A percentile compares a stretch with the other conserved stretches of the same genome.
These are phyloP conservation scores for Eupithecia abbreviata DNA, from an alignment of 2,888 invertebrate genomes.

Conservation along the genomic window DNA sequence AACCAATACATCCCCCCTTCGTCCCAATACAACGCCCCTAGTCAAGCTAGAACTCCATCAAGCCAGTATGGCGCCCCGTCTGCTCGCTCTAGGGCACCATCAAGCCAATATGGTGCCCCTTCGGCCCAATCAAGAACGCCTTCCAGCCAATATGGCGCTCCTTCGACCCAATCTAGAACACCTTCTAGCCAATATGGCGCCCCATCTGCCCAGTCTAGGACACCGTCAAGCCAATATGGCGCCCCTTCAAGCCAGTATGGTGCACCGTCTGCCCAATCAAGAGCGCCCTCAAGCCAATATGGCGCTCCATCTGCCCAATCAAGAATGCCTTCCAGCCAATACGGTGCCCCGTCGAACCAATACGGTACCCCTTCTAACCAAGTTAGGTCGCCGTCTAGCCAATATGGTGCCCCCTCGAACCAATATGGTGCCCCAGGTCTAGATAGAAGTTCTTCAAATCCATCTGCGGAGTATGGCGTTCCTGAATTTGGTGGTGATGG, in stretches of 20 bases:
- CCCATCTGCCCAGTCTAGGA: slow-evolving; percentile 43
- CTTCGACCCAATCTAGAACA: not conserved
- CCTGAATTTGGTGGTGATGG: slow-evolving; percentile 2
- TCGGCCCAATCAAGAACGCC: slow-evolving; percentile 25
- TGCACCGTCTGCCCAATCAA: slow-evolving; percentile 15
- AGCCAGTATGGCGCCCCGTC: slow-evolving; percentile 45
- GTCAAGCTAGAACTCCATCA: slow-evolving; percentile 25
- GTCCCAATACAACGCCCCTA: slow-evolving; percentile 26
- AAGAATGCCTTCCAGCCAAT: slow-evolving; percentile 29
- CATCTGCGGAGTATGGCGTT: slow-evolving; percentile 47
- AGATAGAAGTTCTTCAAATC: slow-evolving; percentile 19
- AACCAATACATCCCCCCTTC: slow-evolving; percentile 68
- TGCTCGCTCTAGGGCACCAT: slow-evolving; percentile 21
- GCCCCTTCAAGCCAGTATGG: slow-evolving; percentile 58
- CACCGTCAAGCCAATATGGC: slow-evolving; percentile 58
- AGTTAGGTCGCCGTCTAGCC: slow-evolving; percentile 17
- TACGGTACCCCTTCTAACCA: slow-evolving; percentile 41
- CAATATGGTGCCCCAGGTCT: slow-evolving; percentile 28
- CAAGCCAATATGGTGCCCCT: slow-evolving; percentile 43
- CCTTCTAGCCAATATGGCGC: slow-evolving; percentile 40
- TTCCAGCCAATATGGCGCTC: slow-evolving; percentile 25
- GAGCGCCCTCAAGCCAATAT: slow-evolving; percentile 43
- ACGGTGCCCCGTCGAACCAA: slow-evolving; percentile 39
- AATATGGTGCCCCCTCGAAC: slow-evolving; percentile 32
- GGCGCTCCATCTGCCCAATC: slow-evolving; percentile 24